A percentile compares a stretch with the other conserved stretches of the same genome.
Evolutionary conservation across 2,113 vertebrate species (phyloP).

Genomic region (Pteropus alecto): DNA sequence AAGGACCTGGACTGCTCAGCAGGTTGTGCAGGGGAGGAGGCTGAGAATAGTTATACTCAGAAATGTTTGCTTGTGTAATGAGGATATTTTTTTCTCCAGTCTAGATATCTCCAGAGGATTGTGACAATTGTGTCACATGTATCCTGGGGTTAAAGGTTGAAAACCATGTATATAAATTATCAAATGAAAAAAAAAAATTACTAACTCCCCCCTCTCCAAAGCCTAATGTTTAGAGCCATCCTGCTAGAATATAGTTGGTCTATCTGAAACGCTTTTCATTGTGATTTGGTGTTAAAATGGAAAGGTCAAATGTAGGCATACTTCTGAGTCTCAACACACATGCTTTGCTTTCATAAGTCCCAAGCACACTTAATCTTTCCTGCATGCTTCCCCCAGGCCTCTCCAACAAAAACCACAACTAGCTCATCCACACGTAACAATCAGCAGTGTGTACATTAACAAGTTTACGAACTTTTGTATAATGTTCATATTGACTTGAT

Average conservation of each 20-base stretch:
- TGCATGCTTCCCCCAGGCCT: not conserved
- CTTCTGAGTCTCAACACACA: not conserved
- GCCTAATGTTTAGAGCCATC: not conserved
- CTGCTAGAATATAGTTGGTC: not conserved
- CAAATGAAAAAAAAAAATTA: not conserved
- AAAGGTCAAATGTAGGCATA: not conserved
- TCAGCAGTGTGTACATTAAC: not conserved
- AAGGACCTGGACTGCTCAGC: not conserved
- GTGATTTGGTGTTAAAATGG: not conserved
- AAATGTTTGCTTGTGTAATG: not conserved
- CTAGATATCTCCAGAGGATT: not conserved
- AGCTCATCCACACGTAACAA: not conserved
- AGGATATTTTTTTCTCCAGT: not conserved
- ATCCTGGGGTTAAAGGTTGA: not conserved
- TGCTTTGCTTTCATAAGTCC: not conserved
- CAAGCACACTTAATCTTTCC: not conserved
- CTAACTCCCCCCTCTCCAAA: not conserved
- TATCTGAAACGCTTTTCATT: not conserved
- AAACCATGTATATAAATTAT: not conserved
- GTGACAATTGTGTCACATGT: not conserved
- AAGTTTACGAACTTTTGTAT: not conserved
- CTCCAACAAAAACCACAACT: not conserved
- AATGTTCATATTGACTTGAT: slow-evolving; percentile 2
- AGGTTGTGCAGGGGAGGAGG: not conserved
- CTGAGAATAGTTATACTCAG: not conserved